Evolutionary conservation across 2,797 vertebrate species (phyloP), one percentile per base, ranked within the genome.

Genomic region (Pangasius krempfi): DNA sequence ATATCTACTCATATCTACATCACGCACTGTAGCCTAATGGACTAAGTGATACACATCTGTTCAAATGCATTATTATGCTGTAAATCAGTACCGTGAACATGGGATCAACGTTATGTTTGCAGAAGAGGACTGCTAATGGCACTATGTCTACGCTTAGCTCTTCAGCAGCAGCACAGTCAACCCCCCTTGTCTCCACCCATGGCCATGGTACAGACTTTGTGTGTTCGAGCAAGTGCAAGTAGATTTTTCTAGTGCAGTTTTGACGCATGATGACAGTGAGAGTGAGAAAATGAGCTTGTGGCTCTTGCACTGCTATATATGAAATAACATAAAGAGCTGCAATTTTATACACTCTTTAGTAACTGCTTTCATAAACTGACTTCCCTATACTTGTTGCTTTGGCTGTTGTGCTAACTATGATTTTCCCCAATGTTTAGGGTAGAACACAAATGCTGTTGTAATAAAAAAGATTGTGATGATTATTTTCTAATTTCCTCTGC

Each of bases 391-490:
- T 93, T 93, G 95, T 95, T 93, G 93, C 94, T 94, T 94, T 94
- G 95, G 94, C 95, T 96, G 94, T 96, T 92, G 95, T 96, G 94
- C 95, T 96, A 94, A 95, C 92, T 90, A 93, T 93, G 89, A 93
- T 93, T 95, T 96, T 93, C 93, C 92, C 94, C 92, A 56, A 92
- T 95, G 94, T 96, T 93, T 96, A 96, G 95, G 95, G 90, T 96
- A 96, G 96, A 88, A 89, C 86, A 93, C 93, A 94, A 94, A 95
- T 94, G 94, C 94, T 96, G 93, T 93, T 93, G 93, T 96, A 95
- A 94, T 92, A 94, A 94, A 84, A 78, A 96, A 94, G 93, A 94
- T 93, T 94, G 95, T 96, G 94, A 94, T 91, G 87, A 92, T 90
- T 87, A 89, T 91, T 93, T 93, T 90, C 83, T 87, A 79, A 91